A percentile compares a stretch with the other conserved stretches of the same genome.
These are phyloP conservation scores for Drosophila hamatofila DNA, from an alignment of 2,888 invertebrate genomes.

Conservation along the genomic window DNA sequence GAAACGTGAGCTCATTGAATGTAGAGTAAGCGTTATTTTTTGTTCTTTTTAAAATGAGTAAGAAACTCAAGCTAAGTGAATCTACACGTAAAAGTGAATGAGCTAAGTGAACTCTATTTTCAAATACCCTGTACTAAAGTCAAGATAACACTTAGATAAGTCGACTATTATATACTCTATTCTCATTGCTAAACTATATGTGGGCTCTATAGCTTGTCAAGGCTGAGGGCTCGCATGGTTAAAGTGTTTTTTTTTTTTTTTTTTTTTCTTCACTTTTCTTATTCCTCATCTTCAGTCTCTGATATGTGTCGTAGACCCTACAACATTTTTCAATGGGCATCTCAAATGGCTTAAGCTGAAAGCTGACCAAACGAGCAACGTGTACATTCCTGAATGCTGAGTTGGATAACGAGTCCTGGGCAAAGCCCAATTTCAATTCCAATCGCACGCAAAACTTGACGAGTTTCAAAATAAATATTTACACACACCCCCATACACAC, in stretches of 20 bases:
- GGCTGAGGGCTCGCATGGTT: neutral
- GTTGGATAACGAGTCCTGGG: conserved; percentile 21
- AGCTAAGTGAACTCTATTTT: neutral
- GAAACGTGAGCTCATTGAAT: conserved; percentile 7
- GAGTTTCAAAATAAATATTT: conserved; percentile 72
- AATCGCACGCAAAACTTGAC: conserved; percentile 66
- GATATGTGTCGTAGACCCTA: neutral
- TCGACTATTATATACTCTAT: neutral
- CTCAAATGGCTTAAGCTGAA: conserved; percentile 12
- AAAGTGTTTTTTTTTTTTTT: too few relatives aligned
- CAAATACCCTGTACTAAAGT: conserved; percentile 4
- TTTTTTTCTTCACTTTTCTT: too few relatives aligned
- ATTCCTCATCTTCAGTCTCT: neutral
- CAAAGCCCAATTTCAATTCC: conserved; percentile 61
- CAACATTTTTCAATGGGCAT: neutral
- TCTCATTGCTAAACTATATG: too few relatives aligned
- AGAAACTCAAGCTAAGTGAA: conserved; percentile 16
- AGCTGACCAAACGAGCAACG: conserved; percentile 29
- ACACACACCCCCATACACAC: conserved; percentile 36
- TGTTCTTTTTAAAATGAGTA: conserved; percentile 8
- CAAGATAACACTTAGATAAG: neutral
- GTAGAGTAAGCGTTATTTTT: neutral
- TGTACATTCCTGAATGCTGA: conserved; percentile 18
- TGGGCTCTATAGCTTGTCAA: neutral
- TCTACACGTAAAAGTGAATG: conserved; percentile 7